Conservation (phyloP, 2,888 invertebrate genomes). For the Caenorhabditis plicata region DNA sequence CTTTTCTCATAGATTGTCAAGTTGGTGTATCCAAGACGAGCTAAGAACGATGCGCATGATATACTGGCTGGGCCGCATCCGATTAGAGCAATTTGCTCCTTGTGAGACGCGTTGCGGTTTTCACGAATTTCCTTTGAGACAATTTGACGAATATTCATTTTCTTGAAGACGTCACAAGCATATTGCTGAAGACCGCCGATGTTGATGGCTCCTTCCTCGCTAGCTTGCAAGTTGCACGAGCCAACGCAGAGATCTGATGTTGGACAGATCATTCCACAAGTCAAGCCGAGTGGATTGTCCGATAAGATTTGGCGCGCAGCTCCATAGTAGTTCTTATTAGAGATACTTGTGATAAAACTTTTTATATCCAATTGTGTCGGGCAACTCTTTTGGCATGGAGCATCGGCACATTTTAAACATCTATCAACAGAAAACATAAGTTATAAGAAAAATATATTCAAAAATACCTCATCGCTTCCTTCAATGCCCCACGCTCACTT, state of each 20-base stretch:
- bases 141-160: conserved; percentile 88
- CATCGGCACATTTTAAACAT: conserved; percentile 63
- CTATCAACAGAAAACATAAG: conserved; percentile 18
- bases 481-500: conserved; percentile 89
- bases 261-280: conserved; percentile 97
- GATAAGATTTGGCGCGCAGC: conserved; percentile 90
- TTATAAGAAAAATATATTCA: background rate
- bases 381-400: conserved; percentile 82
- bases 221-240: conserved; percentile 85
- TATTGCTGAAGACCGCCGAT: conserved; percentile 97
- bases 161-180: conserved; percentile 89
- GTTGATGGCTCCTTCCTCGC: conserved; percentile 96
- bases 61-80: conserved; percentile 95
- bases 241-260: conserved; percentile 97
- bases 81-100: conserved; percentile 75
- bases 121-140: conserved; percentile 73
- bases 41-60: conserved; percentile 93
- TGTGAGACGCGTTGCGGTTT: conserved; percentile 53
- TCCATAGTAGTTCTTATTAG: conserved; percentile 97
- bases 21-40: conserved; percentile 85
- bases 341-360: conserved; percentile 91
- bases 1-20: conserved; percentile 90
- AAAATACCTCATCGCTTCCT: conserved; percentile 64
- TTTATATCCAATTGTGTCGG: conserved; percentile 97
- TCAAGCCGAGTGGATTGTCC: conserved; percentile 91